Conservation (phyloP, 2,113 vertebrate genomes). For the Ciconia maguari region DNA sequence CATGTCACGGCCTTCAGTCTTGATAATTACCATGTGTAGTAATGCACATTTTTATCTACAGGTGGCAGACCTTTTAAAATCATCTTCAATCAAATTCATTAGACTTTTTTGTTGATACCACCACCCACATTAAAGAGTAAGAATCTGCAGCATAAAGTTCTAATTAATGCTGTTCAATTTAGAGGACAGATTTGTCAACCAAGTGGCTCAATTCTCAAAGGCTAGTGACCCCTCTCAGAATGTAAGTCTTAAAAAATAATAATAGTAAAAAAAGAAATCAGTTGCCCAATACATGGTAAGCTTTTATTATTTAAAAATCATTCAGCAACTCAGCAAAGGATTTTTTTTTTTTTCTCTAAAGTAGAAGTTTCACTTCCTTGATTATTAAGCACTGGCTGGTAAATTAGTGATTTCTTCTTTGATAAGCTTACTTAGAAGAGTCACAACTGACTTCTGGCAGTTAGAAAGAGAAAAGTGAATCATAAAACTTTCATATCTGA, state of each 20-base stretch:
- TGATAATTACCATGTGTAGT: conserved; percentile 61
- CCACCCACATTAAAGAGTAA: conserved; percentile 59
- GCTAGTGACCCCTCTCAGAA: conserved; percentile 58
- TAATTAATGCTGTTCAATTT: conserved; percentile 67
- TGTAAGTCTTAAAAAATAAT: conserved; percentile 47
- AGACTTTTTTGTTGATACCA: conserved; percentile 43
- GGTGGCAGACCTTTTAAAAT: conserved; percentile 72
- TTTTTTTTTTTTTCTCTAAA: conserved; percentile 41
- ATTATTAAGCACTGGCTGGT: conserved; percentile 25
- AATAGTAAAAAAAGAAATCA: background rate
- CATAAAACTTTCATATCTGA: background rate
- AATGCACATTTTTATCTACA: conserved; percentile 72
- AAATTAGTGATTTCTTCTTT: conserved; percentile 54
- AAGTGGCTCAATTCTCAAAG: conserved; percentile 64
- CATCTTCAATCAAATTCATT: conserved; percentile 66
- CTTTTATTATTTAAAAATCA: conserved; percentile 64
- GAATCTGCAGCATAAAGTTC: conserved; percentile 35
- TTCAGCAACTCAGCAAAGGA: conserved; percentile 43
- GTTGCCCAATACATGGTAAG: conserved; percentile 26
- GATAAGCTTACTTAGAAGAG: conserved; percentile 49
- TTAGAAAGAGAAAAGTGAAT: conserved; percentile 26
- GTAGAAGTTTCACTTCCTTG: conserved; percentile 56
- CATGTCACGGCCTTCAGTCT: conserved; percentile 39
- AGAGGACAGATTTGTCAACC: conserved; percentile 66
- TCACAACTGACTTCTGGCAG: conserved; percentile 20